phyloP scores from a whole-genome alignment of 2,888 invertebrate genomes.

The Bombylius major region DNA sequence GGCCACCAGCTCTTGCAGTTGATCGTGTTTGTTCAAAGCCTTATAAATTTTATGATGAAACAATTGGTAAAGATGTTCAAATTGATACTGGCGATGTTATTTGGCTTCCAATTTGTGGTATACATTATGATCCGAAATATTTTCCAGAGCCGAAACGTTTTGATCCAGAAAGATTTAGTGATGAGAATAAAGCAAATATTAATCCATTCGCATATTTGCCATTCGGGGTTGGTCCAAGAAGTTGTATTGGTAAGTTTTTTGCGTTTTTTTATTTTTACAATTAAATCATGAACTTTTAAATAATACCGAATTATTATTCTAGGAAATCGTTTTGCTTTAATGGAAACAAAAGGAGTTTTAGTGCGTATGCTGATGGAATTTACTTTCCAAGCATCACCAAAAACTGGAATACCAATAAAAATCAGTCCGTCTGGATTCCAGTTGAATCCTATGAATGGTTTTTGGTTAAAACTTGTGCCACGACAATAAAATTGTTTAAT shows the following conservation, averaged over 20 bases:
- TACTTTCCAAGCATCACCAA: conserved; percentile 4
- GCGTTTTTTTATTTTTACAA: too few relatives aligned
- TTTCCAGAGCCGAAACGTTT: conserved; percentile 44
- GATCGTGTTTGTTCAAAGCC: conserved; percentile 43
- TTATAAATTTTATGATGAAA: conserved; percentile 31
- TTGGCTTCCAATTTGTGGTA: conserved; percentile 34
- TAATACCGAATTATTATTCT: background rate
- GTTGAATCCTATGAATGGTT: background rate
- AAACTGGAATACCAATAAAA: conserved; percentile 8
- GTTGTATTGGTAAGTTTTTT: conserved; percentile 42
- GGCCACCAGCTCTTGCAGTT: conserved; percentile 38
- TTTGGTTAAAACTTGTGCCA: background rate
- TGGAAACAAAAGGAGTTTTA: conserved; percentile 10
- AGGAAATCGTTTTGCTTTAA: conserved; percentile 12
- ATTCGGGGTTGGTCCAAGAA: conserved; percentile 47
- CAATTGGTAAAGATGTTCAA: conserved; percentile 21
- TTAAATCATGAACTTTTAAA: too few relatives aligned
- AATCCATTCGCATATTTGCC: conserved; percentile 39
- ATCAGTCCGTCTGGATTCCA: background rate
- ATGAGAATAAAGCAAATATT: conserved; percentile 42
- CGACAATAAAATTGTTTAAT: background rate
- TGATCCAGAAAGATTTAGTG: conserved; percentile 46
- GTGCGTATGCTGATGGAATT: conserved; percentile 9
- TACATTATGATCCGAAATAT: conserved; percentile 42
- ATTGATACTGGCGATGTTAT: conserved; percentile 24